Evolutionary conservation across 2,888 invertebrate genomes (phyloP).

Genomic region (Altica lythri): DNA sequence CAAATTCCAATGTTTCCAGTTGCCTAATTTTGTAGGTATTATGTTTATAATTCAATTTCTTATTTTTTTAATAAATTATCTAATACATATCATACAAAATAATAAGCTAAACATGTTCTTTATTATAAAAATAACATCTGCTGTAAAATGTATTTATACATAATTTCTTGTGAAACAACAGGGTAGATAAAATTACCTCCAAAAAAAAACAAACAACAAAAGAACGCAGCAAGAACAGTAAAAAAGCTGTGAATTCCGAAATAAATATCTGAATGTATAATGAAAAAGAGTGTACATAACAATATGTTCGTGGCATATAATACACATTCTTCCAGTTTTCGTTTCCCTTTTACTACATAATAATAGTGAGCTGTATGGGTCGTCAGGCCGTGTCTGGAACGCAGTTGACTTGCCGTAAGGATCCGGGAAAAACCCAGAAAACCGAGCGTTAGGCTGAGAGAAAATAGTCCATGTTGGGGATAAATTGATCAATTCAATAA

Average conservation of each 20-base stretch:
- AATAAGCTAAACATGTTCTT: no score
- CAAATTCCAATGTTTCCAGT: no score
- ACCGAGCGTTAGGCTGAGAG: slow-evolving; percentile 45
- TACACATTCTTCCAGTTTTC: slow-evolving; percentile 56
- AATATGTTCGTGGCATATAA: slow-evolving; percentile 56
- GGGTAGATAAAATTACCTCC: no score
- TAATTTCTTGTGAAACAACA: no score
- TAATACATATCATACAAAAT: no score
- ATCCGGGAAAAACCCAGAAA: slow-evolving; percentile 38
- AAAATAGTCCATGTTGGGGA: slow-evolving; percentile 56
- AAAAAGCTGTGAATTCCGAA: slow-evolving; percentile 38
- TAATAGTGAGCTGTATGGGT: slow-evolving; percentile 55
- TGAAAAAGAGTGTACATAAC: slow-evolving; percentile 55
- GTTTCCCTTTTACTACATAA: slow-evolving; percentile 56
- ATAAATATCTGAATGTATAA: slow-evolving; percentile 49
- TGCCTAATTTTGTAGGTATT: no score
- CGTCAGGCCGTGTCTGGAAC: slow-evolving; percentile 55
- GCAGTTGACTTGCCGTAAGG: slow-evolving; percentile 46
- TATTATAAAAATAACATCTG: no score
- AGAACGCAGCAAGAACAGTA: no score
- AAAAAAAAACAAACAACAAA: no score
- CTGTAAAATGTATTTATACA: no score
- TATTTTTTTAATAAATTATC: no score
- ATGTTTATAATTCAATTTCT: no score
- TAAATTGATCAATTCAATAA: slow-evolving; percentile 60